Conservation (phyloP, 92 coral and sea anemone species). For the Palythoa caribaeorum region DNA sequence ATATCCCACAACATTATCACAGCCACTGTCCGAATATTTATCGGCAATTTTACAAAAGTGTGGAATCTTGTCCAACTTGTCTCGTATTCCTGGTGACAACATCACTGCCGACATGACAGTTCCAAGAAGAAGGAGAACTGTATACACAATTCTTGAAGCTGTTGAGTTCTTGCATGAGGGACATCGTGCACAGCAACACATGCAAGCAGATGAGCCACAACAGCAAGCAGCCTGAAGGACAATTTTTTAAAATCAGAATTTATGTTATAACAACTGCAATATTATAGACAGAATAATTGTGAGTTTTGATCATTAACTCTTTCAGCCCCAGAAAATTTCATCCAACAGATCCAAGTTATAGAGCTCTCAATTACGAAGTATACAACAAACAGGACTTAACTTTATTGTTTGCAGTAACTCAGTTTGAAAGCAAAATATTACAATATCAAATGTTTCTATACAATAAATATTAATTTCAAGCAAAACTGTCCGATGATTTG, state of each 20-base stretch:
- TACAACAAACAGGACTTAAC: no score
- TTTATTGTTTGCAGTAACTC: no score
- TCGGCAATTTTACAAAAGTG: slow-evolving; percentile 71
- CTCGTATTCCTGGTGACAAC: slow-evolving; percentile 90
- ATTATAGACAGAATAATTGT: no score
- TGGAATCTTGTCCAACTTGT: slow-evolving; percentile 84
- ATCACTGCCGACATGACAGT: slow-evolving; percentile 91
- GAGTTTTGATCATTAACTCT: no score
- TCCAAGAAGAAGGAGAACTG: slow-evolving; percentile 88
- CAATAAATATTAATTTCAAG: not conserved
- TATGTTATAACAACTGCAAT: no score
- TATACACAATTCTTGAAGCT: slow-evolving; percentile 95
- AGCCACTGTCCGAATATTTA: slow-evolving; percentile 62
- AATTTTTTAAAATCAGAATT: not conserved
- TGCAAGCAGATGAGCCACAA: slow-evolving; percentile 97
- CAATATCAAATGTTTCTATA: no score
- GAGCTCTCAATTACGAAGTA: no score
- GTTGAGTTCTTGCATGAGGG: slow-evolving; percentile 99
- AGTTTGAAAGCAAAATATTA: no score
- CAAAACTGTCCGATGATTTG: not conserved
- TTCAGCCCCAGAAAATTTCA: no score
- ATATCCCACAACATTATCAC: slow-evolving; percentile 91
- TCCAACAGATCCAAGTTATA: no score
- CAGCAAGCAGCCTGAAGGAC: slow-evolving; percentile 92
- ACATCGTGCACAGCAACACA: slow-evolving; percentile 97